These are phyloP conservation scores for Pristionchus mayeri DNA, from an alignment of 2,888 invertebrate genomes.

Conservation along the genomic window DNA sequence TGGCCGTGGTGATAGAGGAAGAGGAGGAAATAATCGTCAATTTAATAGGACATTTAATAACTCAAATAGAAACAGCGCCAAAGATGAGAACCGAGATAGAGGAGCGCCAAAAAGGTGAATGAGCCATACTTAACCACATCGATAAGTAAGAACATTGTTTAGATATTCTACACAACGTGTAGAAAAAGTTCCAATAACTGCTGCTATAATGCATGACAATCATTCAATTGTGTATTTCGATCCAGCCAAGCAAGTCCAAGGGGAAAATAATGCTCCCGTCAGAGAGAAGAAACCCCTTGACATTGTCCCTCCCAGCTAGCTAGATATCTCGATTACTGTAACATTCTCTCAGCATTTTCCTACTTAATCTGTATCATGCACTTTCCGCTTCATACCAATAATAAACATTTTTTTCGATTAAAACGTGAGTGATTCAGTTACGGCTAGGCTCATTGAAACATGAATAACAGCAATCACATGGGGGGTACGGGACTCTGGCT, in stretches of 20 bases:
- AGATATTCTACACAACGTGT: constrained; percentile 35
- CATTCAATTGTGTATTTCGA: constrained; percentile 41
- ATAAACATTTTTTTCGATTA: too few species aligned
- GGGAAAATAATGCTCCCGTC: background rate
- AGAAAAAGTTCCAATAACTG: background rate
- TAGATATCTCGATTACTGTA: too few species aligned
- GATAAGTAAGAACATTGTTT: background rate
- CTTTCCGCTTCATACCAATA: too few species aligned
- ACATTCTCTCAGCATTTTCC: too few species aligned
- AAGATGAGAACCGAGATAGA: background rate
- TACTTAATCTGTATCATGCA: too few species aligned
- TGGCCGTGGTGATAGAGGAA: background rate
- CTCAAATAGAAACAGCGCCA: background rate
- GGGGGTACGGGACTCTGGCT: constrained; percentile 1
- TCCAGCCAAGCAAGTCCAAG: background rate
- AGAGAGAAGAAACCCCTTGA: constrained; percentile 43
- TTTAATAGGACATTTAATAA: constrained; percentile 41
- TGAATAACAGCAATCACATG: too few species aligned
- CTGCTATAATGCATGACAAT: too few species aligned
- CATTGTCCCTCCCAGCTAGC: constrained; percentile 20
- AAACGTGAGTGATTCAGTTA: too few species aligned
- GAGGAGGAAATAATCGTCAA: background rate
- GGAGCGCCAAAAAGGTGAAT: background rate
- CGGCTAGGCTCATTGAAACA: too few species aligned
- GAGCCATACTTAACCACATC: background rate